A percentile compares a stretch with the other conserved stretches of the same genome.
These are phyloP conservation scores for Pollimyrus isidori DNA, from an alignment of 2,113 vertebrate genomes.

Conservation along the genomic window DNA sequence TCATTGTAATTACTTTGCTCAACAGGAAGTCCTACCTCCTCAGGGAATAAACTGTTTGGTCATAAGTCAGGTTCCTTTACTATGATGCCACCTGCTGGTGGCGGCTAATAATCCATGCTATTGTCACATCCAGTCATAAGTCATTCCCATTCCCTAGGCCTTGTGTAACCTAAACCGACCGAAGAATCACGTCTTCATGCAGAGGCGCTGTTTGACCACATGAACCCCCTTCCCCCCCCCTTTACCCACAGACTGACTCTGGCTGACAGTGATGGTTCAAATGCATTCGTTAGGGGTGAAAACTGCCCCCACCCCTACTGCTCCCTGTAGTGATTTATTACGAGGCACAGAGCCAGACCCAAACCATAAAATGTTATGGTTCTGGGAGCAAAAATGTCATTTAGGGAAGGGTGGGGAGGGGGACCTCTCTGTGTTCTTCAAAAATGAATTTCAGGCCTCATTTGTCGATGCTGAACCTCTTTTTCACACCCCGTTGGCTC, in stretches of 20 bases:
- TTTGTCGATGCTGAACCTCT: slow-evolving; percentile 38
- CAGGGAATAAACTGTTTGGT: not conserved
- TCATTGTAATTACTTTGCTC: not conserved
- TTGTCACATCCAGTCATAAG: not conserved
- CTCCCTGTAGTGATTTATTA: slow-evolving; percentile 20
- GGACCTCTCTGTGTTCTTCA: slow-evolving; percentile 25
- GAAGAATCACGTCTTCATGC: not conserved
- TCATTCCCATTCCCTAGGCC: not conserved
- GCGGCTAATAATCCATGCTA: not conserved
- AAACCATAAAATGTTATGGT: slow-evolving; percentile 32
- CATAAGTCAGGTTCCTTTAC: not conserved
- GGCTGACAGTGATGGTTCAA: not conserved
- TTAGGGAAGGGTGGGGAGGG: slow-evolving; percentile 15
- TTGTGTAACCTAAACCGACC: not conserved
- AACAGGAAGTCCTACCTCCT: not conserved
- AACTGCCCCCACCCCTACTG: not conserved
- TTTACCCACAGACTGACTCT: not conserved
- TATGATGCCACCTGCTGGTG: not conserved
- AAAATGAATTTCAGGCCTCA: slow-evolving; percentile 59
- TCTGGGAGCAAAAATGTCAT: slow-evolving; percentile 32
- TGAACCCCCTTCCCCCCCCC: not conserved
- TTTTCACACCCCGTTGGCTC: slow-evolving; percentile 35
- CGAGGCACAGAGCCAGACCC: slow-evolving; percentile 3
- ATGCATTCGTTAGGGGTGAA: not conserved
- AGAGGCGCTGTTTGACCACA: not conserved